Conservation (phyloP, 1,140 invertebrate species). For the Heterodera schachtii region DNA sequence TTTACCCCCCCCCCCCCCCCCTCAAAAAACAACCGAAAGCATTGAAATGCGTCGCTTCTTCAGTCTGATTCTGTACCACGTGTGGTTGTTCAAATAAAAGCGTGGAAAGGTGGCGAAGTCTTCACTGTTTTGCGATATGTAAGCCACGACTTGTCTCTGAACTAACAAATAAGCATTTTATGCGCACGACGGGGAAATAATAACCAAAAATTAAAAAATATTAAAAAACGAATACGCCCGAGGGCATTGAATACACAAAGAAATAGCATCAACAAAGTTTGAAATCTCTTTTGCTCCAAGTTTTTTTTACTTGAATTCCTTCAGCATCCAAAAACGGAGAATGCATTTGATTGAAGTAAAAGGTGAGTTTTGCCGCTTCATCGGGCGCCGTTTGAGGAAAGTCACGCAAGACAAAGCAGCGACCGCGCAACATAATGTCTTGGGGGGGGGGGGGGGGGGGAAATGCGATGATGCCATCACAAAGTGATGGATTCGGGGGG, state of each 20-base stretch:
- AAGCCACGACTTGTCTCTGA: conserved; percentile 42
- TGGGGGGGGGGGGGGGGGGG: conserved; percentile 11
- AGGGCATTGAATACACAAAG: too few relatives aligned
- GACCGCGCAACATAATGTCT: conserved; percentile 50
- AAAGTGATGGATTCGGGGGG: too few relatives aligned
- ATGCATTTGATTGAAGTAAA: conserved; percentile 39
- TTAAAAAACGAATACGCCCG: too few relatives aligned
- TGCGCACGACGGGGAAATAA: neutral
- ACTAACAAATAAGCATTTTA: conserved; percentile 14
- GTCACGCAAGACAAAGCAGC: conserved; percentile 43
- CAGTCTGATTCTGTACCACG: conserved; percentile 35
- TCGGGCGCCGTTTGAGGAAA: conserved; percentile 48
- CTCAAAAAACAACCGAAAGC: neutral
- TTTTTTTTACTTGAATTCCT: conserved; percentile 34
- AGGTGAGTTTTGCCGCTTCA: conserved; percentile 38
- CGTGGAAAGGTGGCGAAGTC: conserved; percentile 43
- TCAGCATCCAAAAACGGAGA: conserved; percentile 32
- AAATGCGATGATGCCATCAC: too few relatives aligned
- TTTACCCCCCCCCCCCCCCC: neutral
- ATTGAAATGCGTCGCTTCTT: conserved; percentile 32
- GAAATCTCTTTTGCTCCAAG: too few relatives aligned
- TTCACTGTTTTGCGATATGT: conserved; percentile 35
- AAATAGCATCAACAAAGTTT: too few relatives aligned
- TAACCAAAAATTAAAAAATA: too few relatives aligned
- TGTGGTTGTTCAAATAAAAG: conserved; percentile 36